These are phyloP conservation scores for Chrysopilus asiliformis DNA, from an alignment of 2,888 invertebrate species.

Conservation along the genomic window DNA sequence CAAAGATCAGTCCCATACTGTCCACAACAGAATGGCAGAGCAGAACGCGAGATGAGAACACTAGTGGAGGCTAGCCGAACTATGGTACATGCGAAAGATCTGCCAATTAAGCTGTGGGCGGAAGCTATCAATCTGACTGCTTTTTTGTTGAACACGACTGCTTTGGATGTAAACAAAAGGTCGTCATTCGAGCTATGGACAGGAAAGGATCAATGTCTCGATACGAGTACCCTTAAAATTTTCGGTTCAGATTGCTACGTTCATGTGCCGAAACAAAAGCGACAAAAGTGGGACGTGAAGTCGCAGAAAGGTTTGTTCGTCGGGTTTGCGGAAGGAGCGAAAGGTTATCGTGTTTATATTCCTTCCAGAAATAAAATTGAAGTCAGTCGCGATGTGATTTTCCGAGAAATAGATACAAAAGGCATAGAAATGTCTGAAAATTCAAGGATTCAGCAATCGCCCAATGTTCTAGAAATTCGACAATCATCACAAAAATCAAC, in stretches of 20 bases:
- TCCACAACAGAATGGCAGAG: constrained; percentile 28
- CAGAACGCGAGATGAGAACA: constrained; percentile 26
- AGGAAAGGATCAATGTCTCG: constrained; percentile 12
- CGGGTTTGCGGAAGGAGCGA: constrained; percentile 9
- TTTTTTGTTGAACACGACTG: constrained; percentile 24
- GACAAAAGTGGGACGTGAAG: constrained; percentile 4
- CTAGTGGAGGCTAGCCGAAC: constrained; percentile 23
- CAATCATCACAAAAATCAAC: no score
- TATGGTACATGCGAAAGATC: constrained; percentile 16
- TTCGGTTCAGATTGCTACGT: constrained; percentile 7
- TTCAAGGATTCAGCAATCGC: no score
- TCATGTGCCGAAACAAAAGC: constrained; percentile 3
- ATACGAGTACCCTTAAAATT: constrained; percentile 3
- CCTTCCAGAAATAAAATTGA: constrained; percentile 9
- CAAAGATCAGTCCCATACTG: constrained; percentile 21
- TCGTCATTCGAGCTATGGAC: constrained; percentile 22
- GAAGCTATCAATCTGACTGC: constrained; percentile 27
- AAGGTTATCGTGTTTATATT: constrained; percentile 12
- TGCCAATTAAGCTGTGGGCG: constrained; percentile 24
- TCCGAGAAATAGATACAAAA: no score
- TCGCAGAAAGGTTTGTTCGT: not conserved
- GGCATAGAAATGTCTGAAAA: no score
- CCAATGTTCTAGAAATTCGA: no score
- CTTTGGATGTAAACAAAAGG: constrained; percentile 15
- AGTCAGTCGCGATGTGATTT: constrained; percentile 11